phyloP scores from a whole-genome alignment of 2,797 vertebrate species.

The Ptychadena robeensis region DNA sequence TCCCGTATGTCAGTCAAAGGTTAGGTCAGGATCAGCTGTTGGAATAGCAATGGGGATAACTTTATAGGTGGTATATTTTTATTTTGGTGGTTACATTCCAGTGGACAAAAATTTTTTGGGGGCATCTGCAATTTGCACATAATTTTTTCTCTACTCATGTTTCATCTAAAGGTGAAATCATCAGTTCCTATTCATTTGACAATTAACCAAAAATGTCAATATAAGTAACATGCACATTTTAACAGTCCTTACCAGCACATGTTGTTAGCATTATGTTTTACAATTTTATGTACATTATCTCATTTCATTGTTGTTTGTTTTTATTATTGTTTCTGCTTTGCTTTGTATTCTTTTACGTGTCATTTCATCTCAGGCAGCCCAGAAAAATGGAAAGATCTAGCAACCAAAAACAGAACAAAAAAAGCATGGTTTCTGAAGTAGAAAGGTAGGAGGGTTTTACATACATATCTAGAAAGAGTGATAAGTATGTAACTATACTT shows the following conservation, averaged over 20 bases:
- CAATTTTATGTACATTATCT: conserved; percentile 63
- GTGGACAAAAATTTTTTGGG: no score
- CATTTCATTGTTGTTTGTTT: conserved; percentile 69
- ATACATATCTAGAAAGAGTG: conserved; percentile 2
- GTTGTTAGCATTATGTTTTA: neutral
- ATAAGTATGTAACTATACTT: neutral
- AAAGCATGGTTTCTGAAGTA: conserved; percentile 81
- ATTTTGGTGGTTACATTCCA: no score
- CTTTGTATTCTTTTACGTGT: conserved; percentile 75
- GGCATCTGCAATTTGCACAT: no score
- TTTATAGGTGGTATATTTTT: no score
- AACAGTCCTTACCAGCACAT: neutral
- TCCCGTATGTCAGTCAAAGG: no score
- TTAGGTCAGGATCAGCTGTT: no score
- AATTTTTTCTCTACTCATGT: no score
- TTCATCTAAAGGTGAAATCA: no score
- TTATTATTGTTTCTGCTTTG: conserved; percentile 71
- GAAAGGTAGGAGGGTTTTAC: conserved; percentile 85
- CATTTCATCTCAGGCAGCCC: conserved; percentile 85
- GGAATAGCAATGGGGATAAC: no score
- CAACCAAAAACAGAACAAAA: conserved; percentile 87
- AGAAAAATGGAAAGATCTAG: conserved; percentile 89
- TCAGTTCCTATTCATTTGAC: no score
- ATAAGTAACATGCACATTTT: neutral
- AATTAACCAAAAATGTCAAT: neutral